Evolutionary conservation across 1,140 invertebrate genomes (phyloP), one percentile per base, ranked within the genome.

Genomic region (Tigriopus japonicus): DNA sequence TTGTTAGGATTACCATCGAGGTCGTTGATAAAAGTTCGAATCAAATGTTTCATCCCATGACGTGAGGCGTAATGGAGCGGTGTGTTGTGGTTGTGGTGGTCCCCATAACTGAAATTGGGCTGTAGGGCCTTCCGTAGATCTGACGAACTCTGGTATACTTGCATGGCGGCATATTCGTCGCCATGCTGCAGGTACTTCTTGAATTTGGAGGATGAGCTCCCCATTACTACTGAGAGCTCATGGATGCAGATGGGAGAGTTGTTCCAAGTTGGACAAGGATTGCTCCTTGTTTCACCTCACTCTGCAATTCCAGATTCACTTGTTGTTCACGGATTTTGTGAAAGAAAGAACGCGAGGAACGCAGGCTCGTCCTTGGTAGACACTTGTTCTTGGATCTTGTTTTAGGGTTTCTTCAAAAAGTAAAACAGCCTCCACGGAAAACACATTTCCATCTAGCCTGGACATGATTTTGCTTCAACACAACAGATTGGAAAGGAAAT

Each of bases 141-240:
- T 42, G 75, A 75, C 63, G 76, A 79, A 67, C 74, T 79, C 66
- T 80, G 77, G 66, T 77, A 79, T 35, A 74, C 70, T 68, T 81
- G 78, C 72, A 83, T 77, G 17, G 81, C 81, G 59, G 80, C 80
- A 69, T 79, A 81, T 69, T 83, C 81, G 69, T 83, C 80, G 23
- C 80, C 80, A 74, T 80, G 78, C 68, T 80, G 79, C n/a, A 83
- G 72, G 69, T 82, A 80, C 67, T 81, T 82, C 64, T 80, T 78
- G 66, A 83, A 82, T 69, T 83, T 83, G 28, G 80, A 81, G 14
- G 80, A 81, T 19, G 79, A 73, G 69, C 79, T 82, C 62, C 81
- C 81, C 81, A 83, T 83, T 61, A 42, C 65, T 1, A 10, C 59
- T 59, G 9, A 3, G 28, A 35, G 28, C 28, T 35, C 28, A 35